A percentile compares a stretch with the other conserved stretches of the same genome.
Conservation (phyloP, 2,888 invertebrate genomes). For the Eristalinus aeneus region DNA sequence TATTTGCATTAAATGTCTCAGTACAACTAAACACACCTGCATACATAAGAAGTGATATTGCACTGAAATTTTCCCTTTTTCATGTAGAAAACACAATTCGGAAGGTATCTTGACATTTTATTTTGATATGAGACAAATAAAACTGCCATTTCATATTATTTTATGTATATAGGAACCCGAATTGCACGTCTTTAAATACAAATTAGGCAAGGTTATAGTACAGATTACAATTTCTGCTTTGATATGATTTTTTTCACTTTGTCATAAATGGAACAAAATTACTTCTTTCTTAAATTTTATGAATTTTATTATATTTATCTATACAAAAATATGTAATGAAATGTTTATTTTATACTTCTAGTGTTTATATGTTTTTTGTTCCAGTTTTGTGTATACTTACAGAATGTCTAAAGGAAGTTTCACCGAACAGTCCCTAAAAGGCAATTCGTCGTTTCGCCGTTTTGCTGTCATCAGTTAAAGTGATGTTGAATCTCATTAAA, state of each 20-base stretch:
- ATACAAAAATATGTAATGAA: too few relatives aligned
- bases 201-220: too few relatives aligned
- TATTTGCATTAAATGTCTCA: conserved; percentile 2
- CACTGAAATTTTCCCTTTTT: neutral
- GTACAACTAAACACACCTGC: neutral
- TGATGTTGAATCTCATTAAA: conserved; percentile 29
- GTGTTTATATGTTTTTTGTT: too few relatives aligned
- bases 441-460: conserved; percentile 74
- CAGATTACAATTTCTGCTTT: too few relatives aligned
- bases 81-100: conserved; percentile 8
- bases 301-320: too few relatives aligned
- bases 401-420: conserved; percentile 81
- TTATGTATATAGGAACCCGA: too few relatives aligned
- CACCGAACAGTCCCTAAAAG: conserved; percentile 80
- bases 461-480: conserved; percentile 72
- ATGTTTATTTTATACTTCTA: too few relatives aligned
- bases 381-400: conserved; percentile 79
- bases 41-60: neutral
- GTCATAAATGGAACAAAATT: too few relatives aligned
- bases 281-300: too few relatives aligned
- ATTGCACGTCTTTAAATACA: too few relatives aligned
- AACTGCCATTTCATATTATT: neutral
- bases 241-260: too few relatives aligned
- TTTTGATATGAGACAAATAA: conserved; percentile 6
- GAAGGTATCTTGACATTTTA: conserved; percentile 14